Percentiles rank a stretch among this genome's conserved stretches.
Evolutionary conservation across 2,888 invertebrate genomes (phyloP).

Genomic region (Laspeyria flexula): DNA sequence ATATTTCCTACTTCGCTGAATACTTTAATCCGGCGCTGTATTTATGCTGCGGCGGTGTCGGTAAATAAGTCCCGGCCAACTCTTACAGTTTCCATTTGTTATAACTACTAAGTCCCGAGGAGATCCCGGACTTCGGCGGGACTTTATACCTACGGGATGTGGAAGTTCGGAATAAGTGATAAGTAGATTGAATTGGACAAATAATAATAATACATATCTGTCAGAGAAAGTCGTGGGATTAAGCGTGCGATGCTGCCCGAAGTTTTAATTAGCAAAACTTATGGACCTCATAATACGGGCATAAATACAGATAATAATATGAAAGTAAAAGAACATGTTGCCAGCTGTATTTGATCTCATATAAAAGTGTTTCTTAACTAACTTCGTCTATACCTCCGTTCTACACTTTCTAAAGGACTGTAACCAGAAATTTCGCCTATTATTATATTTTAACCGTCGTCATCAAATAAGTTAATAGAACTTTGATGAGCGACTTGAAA

Average conservation of each 20-base stretch:
- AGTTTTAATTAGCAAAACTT: conserved; percentile 10
- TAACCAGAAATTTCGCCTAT: too few relatives aligned
- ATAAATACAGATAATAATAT: too few relatives aligned
- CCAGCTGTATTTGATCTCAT: background rate
- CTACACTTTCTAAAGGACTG: too few relatives aligned
- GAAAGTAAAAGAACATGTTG: background rate
- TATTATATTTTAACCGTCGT: too few relatives aligned
- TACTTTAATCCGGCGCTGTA: conserved; percentile 72
- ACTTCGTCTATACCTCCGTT: too few relatives aligned
- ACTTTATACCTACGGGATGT: conserved; percentile 41
- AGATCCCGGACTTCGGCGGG: conserved; percentile 54
- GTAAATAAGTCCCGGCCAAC: conserved; percentile 70
- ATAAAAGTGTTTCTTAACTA: too few relatives aligned
- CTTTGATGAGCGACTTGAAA: too few relatives aligned
- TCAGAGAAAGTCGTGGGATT: conserved; percentile 2
- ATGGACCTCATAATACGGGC: background rate
- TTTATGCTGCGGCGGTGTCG: conserved; percentile 66
- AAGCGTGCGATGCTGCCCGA: background rate
- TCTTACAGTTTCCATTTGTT: conserved; percentile 74
- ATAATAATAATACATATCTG: conserved; percentile 18
- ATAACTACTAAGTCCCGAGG: conserved; percentile 67
- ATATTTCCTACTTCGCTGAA: conserved; percentile 66
- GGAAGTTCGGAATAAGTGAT: conserved; percentile 47
- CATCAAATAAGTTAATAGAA: too few relatives aligned
- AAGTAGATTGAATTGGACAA: conserved; percentile 38